Evolutionary conservation across 2,113 vertebrate species (phyloP), one percentile per base, ranked within the genome.

Genomic region (Macaca mulatta): DNA sequence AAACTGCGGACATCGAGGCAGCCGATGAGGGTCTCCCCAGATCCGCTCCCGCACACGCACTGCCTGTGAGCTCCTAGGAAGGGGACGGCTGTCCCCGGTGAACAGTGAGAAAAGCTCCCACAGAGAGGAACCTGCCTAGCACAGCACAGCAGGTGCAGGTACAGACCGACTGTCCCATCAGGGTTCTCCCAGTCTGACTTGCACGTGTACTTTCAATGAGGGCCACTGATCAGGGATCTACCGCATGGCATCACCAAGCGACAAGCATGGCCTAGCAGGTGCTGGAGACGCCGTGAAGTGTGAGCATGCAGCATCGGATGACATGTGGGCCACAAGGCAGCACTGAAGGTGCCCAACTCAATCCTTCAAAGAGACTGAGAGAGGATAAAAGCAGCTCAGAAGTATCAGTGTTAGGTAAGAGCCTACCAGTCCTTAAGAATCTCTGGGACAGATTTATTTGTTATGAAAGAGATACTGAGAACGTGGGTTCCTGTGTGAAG

Each of bases 241-340:
- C 14, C 8, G n/a, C 57, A 1, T 0, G 5, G 35, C 25, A 13
- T 10, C 38, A 23, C 70, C 3, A 10, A 25, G 79, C 40, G 10
- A 11, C 8, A 38, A 4, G 25, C 23, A 0, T 0, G 25, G 16
- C 38, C 55, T 0, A 23, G 38, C 25, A 20, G 72, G 13, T 8
- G 16, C 45, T 4, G 1, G 72, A 25, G 18, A 20, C 1, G 57
- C 35, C 20, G 6, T 5, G 14, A 67, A 17, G 38, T n/a, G 45
- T 30, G 82, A 25, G 20, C 32, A 1, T 0, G 8, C 52, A 12
- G 12, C 40, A 5, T 11, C 1, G 3, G 35, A 50, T 4, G 5
- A 22, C 1, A 17, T 5, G 4, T 5, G 2, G 79, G 22, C 61
- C 14, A 18, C 25, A n/a, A 32, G 27, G 61, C 61, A 30, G 61